phyloP scores from a whole-genome alignment of 2,113 vertebrate species.

The Apteryx mantelli region DNA sequence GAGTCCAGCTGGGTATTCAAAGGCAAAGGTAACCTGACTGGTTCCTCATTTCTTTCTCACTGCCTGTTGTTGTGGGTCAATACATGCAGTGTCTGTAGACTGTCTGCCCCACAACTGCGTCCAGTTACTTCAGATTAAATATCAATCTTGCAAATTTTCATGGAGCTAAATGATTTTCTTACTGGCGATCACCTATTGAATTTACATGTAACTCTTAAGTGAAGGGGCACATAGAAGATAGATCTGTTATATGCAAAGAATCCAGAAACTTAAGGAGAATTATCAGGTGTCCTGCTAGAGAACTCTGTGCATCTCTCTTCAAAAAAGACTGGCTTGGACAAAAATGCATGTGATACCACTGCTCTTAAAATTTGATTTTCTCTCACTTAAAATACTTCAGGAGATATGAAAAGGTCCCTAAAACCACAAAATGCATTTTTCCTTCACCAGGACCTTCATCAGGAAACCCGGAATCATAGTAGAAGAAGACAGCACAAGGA shows the following conservation, averaged over 20 bases:
- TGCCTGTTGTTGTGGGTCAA: neutral
- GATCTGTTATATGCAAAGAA: neutral
- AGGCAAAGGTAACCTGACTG: neutral
- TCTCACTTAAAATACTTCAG: neutral
- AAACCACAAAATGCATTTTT: neutral
- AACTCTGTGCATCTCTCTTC: neutral
- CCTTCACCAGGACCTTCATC: neutral
- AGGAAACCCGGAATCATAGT: neutral
- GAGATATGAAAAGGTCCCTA: neutral
- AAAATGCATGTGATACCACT: neutral
- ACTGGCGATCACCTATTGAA: neutral
- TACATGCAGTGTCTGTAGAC: rapidly evolving
- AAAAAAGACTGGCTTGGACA: neutral
- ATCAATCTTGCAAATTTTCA: neutral
- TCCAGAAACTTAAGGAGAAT: neutral
- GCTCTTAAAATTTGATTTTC: neutral
- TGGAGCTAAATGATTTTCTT: neutral
- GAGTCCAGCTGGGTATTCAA: neutral
- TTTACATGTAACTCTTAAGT: neutral
- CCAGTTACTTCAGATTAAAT: neutral
- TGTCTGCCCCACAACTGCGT: neutral
- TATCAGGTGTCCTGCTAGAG: neutral
- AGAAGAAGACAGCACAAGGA: neutral
- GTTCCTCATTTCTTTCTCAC: neutral
- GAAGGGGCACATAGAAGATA: neutral